Evolutionary conservation across 2,113 vertebrate genomes (phyloP), one percentile per base, ranked within the genome.

Genomic region (Oryzias woworae): DNA sequence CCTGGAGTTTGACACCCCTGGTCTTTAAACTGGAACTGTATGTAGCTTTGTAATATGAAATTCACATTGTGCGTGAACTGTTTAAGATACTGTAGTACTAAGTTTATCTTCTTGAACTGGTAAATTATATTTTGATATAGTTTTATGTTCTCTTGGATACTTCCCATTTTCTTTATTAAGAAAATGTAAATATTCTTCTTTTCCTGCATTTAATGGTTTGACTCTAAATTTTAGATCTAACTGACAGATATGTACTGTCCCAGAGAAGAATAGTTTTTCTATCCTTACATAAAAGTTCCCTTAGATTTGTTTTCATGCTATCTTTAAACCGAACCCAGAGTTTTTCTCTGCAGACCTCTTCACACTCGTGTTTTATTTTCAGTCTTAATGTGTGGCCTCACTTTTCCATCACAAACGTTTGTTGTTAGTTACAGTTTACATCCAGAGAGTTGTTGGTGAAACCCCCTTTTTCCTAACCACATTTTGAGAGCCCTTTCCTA

Each of bases 321-420:
- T 77, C 60, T 79, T 67, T 82, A 74, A 80, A 84, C 77, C 62
- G 66, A 74, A 66, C 31, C 65, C 71, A 66, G 48, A 28, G 58
- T 63, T 56, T 43, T 58, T 63, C 53, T 45, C 58, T 31, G 5
- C 66, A 66, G 71, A 76, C 77, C 49, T 78, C 58, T 72, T 45
- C 54, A 12, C 64, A 56, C 66, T 69, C 28, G 14, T 54, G 49
- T 67, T 41, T 66, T 85, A 18, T 84, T 71, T 77, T 47, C 69
- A 61, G 61, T 22, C 76, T 45, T 16, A 54, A 68, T 87, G 77
- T 88, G 82, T 86, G 84, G 82, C 84, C 82, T 48, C 68, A 16
- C 52, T 78, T 88, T 89, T 88, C 83, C 88, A 85, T 85, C 79
- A 88, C 84, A 84, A 70, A 52, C 47, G 17, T 73, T 22, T 85